Conservation (phyloP, 2,797 vertebrate genomes). For the Tympanoctomys barrerae region DNA sequence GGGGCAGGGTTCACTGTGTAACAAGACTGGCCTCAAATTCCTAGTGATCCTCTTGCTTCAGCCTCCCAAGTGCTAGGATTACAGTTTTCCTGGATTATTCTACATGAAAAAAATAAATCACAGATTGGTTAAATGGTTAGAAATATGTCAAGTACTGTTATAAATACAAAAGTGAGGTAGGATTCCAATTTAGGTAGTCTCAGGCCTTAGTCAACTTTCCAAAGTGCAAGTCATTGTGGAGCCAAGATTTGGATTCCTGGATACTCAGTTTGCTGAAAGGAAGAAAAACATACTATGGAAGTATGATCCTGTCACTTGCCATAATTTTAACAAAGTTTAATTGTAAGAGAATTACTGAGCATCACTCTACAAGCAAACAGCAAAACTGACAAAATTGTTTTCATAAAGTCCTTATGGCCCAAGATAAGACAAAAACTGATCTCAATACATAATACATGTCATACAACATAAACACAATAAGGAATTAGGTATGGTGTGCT, state of each 20-base stretch:
- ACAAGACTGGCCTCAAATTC: no score
- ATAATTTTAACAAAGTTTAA: not conserved
- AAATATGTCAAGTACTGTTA: not conserved
- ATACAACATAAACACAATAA: not conserved
- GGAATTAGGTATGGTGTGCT: slow-evolving; percentile 32
- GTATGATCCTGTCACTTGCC: no score
- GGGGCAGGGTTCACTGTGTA: no score
- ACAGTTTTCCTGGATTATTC: not conserved
- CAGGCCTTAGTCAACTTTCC: slow-evolving; percentile 32
- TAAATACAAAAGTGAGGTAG: slow-evolving; percentile 44
- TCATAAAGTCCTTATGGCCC: not conserved
- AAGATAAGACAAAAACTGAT: not conserved
- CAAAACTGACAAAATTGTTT: not conserved
- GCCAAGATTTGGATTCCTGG: not conserved
- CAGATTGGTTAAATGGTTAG: not conserved
- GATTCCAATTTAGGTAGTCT: slow-evolving; percentile 57
- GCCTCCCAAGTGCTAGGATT: no score
- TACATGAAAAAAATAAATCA: slow-evolving; percentile 43
- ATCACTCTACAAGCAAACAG: slow-evolving; percentile 23
- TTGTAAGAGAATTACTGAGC: not conserved
- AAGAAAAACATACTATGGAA: not conserved
- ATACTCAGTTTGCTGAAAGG: not conserved
- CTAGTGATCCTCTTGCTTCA: no score
- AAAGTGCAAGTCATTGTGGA: slow-evolving; percentile 83
- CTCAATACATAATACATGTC: not conserved